phyloP scores from a whole-genome alignment of 2,888 invertebrate genomes.

The Drosophila lacicola region DNA sequence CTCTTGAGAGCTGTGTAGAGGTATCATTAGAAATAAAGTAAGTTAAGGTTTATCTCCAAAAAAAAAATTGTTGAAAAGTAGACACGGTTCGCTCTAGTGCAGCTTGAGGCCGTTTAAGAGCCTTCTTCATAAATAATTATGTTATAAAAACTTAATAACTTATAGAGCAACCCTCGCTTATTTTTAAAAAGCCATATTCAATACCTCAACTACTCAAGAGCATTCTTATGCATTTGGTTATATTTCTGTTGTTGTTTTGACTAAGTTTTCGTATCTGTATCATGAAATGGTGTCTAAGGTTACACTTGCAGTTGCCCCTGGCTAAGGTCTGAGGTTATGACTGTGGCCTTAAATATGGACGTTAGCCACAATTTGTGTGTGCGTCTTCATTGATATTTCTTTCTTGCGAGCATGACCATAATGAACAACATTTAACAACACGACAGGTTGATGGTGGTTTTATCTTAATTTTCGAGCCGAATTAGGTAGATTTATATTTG shows the following conservation, averaged over 20 bases:
- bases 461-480: conserved; percentile 27
- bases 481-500: conserved; percentile 3
- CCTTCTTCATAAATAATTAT: too few species aligned
- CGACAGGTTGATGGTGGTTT: conserved; percentile 27
- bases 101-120: too few species aligned
- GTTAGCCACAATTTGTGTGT: conserved; percentile 10
- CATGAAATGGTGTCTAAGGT: conserved; percentile 46
- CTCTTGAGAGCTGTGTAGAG: too few species aligned
- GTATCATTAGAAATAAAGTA: too few species aligned
- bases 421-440: conserved; percentile 22
- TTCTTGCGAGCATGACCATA: conserved; percentile 19
- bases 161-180: neutral
- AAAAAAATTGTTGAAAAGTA: too few species aligned
- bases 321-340: conserved; percentile 32
- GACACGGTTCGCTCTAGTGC: too few species aligned
- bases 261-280: conserved; percentile 10
- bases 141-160: too few species aligned
- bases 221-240: conserved; percentile 1
- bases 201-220: neutral
- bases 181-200: neutral
- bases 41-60: too few species aligned
- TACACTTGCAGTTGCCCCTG: conserved; percentile 32
- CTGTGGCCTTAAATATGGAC: conserved; percentile 27
- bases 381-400: conserved; percentile 38
- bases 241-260: conserved; percentile 20